Evolutionary conservation across 2,113 vertebrate genomes (phyloP).

Genomic region (Piprites chloris): DNA sequence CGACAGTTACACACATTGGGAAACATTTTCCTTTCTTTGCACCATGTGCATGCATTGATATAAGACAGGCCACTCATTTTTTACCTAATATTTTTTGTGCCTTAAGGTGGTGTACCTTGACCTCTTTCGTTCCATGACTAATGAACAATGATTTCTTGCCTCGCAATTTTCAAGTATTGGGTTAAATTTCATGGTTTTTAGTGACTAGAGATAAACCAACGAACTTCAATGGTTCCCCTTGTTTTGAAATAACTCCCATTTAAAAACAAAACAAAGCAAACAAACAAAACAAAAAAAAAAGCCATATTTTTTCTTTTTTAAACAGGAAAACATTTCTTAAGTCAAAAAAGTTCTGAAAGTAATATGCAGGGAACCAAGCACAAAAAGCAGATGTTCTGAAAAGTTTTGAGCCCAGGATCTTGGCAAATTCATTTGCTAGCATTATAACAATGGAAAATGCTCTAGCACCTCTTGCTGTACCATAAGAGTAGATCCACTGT

Average conservation of each 20-base stretch:
- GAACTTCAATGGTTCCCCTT: neutral
- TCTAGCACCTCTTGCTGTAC: neutral
- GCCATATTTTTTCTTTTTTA: neutral
- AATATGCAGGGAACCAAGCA: neutral
- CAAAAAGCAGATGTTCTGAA: neutral
- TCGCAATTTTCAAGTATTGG: neutral
- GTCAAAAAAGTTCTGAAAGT: neutral
- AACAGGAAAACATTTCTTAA: neutral
- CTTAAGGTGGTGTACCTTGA: neutral
- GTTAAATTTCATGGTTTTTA: neutral
- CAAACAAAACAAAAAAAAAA: rapidly evolving
- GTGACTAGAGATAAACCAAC: neutral
- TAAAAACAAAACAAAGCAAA: neutral
- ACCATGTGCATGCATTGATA: rapidly evolving
- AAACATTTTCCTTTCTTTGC: neutral
- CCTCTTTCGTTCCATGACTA: neutral
- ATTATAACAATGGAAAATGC: neutral
- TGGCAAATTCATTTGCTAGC: neutral
- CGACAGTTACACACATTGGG: neutral
- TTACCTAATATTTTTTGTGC: neutral
- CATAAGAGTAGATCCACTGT: neutral
- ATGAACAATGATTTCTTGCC: neutral
- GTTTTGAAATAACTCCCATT: neutral
- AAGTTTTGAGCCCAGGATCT: neutral
- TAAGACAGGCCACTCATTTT: neutral